Evolutionary conservation across 2,888 invertebrate species (phyloP), one percentile per base, ranked within the genome.

Genomic region (Clivina fossor): DNA sequence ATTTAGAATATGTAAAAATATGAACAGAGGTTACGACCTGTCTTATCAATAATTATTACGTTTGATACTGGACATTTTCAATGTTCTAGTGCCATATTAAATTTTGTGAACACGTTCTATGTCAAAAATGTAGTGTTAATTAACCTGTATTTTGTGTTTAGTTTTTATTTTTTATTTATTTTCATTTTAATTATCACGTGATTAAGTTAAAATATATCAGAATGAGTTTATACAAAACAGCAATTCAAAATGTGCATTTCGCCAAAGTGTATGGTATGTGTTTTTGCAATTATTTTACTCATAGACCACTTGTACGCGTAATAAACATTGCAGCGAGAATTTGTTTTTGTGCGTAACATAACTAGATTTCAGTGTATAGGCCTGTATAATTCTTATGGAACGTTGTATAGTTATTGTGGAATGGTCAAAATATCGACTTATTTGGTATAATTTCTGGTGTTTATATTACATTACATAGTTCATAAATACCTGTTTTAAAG

Each of bases 161-260:
- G 5, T 35, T 3, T 35, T 11, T 8, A 35, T 35, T 13, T 15
- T 5, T 8, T n/a, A 11, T 35, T 11, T 8, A 13, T n/a, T 13
- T 35, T 3, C 15, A 44, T 15, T 15, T 35, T 44, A 11, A 13
- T 19, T 26, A 30, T 16, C 51, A n/a, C n/a, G 18, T 44, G 20
- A 18, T 7, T 43, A 54, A 53, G 49, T 58, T 46, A 48, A 49
- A 26, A 35, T 18, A 9, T 46, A 20, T 43, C 26, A 65, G 59
- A 58, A 71, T 71, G 71, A 72, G 70, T 63, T 62, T 72, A 19
- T 70, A 71, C 58, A 72, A 69, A 60, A 68, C 68, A 19, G 71
- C 71, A 30, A 65, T 71, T 37, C 65, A 71, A 62, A 71, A 72
- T 60, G 64, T 64, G 62, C 68, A 71, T 59, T 62, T 69, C 13